Percentiles rank a stretch among this genome's conserved stretches.
Evolutionary conservation across 2,113 vertebrate genomes (phyloP).

Genomic region (Platichthys stellatus): DNA sequence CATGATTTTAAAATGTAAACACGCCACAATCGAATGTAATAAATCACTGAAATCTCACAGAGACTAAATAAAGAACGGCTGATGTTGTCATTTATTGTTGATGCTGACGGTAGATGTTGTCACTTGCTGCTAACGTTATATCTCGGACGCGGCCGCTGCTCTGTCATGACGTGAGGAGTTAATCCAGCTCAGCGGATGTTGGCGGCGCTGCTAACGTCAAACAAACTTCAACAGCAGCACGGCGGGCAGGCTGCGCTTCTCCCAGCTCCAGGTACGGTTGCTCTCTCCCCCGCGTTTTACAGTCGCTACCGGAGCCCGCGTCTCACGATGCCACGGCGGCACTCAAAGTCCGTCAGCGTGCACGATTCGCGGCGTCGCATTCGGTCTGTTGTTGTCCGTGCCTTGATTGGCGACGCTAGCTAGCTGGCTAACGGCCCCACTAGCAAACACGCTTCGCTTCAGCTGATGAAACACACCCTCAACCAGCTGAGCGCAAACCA

Average conservation of each 20-base stretch:
- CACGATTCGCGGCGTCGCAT: neutral
- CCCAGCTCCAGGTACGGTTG: conserved; percentile 48
- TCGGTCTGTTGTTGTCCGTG: conserved; percentile 20
- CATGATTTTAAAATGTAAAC: neutral
- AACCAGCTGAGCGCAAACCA: neutral
- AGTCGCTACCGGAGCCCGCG: accelerated
- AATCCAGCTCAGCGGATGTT: conserved; percentile 60
- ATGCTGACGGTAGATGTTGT: neutral
- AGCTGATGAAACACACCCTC: conserved; percentile 3
- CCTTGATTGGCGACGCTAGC: conserved; percentile 39
- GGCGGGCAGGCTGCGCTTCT: conserved; percentile 11
- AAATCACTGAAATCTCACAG: neutral
- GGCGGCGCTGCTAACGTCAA: conserved; percentile 43
- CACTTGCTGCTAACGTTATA: neutral
- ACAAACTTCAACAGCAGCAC: conserved; percentile 36
- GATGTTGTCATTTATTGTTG: neutral
- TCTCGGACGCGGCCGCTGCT: neutral
- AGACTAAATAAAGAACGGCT: neutral
- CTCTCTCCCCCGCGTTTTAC: neutral
- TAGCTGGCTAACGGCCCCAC: conserved; percentile 33
- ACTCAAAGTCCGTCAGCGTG: neutral
- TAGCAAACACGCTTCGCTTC: conserved; percentile 20
- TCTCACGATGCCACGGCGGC: accelerated
- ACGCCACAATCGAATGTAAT: neutral
- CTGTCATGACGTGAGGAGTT: conserved; percentile 15